Percentiles rank a stretch among this genome's conserved stretches.
These are phyloP conservation scores for Dromas ardeola DNA, from an alignment of 2,113 vertebrate genomes.

Conservation along the genomic window DNA sequence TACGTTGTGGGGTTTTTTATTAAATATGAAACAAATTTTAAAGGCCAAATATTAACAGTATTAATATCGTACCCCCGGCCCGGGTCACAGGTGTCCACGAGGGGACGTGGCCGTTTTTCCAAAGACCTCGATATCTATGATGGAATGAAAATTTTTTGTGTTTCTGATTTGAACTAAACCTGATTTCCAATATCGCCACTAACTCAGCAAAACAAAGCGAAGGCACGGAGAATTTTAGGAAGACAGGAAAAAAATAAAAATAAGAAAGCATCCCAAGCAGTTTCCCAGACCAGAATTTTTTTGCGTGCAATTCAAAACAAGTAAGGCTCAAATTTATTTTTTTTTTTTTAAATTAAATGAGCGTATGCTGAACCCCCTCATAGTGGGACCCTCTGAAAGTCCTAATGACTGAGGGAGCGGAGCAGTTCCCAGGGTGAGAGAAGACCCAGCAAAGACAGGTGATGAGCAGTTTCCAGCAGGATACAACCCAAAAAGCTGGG, in stretches of 20 bases:
- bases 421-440: not conserved
- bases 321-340: not conserved
- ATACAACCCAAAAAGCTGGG: not conserved
- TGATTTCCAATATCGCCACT: fast-evolving
- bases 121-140: not conserved
- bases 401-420: fast-evolving
- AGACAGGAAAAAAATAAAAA: not conserved
- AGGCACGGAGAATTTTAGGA: not conserved
- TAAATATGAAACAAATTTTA: not conserved
- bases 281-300: not conserved
- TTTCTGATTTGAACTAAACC: not conserved
- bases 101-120: not conserved
- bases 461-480: not conserved
- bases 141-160: not conserved
- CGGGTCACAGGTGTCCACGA: fast-evolving
- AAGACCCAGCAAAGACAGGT: not conserved
- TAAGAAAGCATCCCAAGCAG: not conserved
- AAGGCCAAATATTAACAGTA: not conserved
- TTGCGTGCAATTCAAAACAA: not conserved
- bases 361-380: fast-evolving
- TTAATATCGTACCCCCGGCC: fast-evolving
- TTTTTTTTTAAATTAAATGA: not conserved
- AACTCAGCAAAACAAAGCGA: not conserved
- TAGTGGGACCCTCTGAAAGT: not conserved
- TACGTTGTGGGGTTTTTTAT: fast-evolving